Evolutionary conservation across 2,797 vertebrate genomes (phyloP).

Genomic region (Thaleichthys pacificus): DNA sequence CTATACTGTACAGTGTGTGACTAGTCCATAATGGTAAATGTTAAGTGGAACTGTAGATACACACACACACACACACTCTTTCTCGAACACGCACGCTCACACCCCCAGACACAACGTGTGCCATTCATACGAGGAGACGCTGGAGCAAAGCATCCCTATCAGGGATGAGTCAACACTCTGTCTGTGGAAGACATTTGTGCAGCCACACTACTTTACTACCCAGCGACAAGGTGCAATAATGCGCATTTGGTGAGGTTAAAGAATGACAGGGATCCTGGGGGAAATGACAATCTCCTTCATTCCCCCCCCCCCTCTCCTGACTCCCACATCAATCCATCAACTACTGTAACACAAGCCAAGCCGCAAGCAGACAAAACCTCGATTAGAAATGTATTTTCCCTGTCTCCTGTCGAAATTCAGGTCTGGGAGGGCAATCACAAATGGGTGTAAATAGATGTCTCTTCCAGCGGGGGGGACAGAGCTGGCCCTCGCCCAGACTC

Average conservation of each 20-base stretch:
- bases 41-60: neutral
- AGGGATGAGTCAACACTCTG: constrained; percentile 37
- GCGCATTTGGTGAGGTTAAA: constrained; percentile 39
- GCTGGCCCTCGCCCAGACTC: constrained; percentile 61
- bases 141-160: constrained; percentile 7
- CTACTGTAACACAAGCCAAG: constrained; percentile 15
- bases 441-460: constrained; percentile 70
- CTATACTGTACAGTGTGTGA: no score
- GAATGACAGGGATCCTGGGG: constrained; percentile 23
- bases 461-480: constrained; percentile 58
- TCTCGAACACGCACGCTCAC: constrained; percentile 16
- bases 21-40: no score
- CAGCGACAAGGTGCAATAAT: constrained; percentile 44
- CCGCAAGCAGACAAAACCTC: constrained; percentile 43
- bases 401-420: constrained; percentile 49
- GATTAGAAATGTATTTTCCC: constrained; percentile 58
- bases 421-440: constrained; percentile 65
- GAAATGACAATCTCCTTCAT: constrained; percentile 39
- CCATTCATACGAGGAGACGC: constrained; percentile 34
- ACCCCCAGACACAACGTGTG: constrained; percentile 26
- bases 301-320: neutral
- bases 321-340: constrained; percentile 61
- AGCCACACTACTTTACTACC: constrained; percentile 6
- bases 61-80: neutral
- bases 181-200: neutral